Base-by-base conservation (phyloP, 1,140 invertebrate species). In the Drosophila auraria region DNA sequence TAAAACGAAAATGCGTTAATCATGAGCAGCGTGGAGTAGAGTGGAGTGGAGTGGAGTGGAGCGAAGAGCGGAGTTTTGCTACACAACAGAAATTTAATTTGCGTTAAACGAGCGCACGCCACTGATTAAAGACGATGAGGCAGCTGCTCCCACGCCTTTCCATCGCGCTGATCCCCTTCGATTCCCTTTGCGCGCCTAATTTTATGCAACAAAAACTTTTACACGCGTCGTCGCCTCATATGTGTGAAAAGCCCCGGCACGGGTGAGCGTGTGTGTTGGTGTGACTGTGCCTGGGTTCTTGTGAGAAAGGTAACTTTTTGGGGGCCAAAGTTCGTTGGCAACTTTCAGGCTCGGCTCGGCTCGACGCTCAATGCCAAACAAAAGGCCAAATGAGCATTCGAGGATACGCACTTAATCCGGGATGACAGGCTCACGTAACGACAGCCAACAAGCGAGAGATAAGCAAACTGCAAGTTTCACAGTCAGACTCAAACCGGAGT, bases 1-100 rank as follows among this genome's bases (percentile, higher is more conserved):
- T 89, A 87, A 87, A 89, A 81, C 84, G 65, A 87, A 87, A 87
- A 89, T 84, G 73, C 84, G 84, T 89, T 87, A 89, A 87, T 87
- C 84, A 87, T 90, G 66, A 53, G 68, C 6, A 50, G 45, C 36
- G 51, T 50, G 25, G 42, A 50, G 42, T 58, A 74, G 82, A 74
- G 82, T 61, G 60, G 68, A 66, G 66, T 76, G 20, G 20, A 20
- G 27, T 30, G 51, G 64, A 57, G 54, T 45, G 42, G 42, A 75
- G 75, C 69, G 33, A 64, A 74, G 82, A 74, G 82, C 64, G 60
- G 68, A 66, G 66, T 76, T 84, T 65, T 65, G 65, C 69, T 81
- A 51, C 53, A 78, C 50, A 89, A 72, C 78, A 65, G 47, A 77
- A 89, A 90, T 84, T 90, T 89, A 89, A 90, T 90, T 89, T 89